Evolutionary conservation across 1,140 invertebrate genomes (phyloP), one percentile per base, ranked within the genome.

Genomic region (Coenobita brevimanus): DNA sequence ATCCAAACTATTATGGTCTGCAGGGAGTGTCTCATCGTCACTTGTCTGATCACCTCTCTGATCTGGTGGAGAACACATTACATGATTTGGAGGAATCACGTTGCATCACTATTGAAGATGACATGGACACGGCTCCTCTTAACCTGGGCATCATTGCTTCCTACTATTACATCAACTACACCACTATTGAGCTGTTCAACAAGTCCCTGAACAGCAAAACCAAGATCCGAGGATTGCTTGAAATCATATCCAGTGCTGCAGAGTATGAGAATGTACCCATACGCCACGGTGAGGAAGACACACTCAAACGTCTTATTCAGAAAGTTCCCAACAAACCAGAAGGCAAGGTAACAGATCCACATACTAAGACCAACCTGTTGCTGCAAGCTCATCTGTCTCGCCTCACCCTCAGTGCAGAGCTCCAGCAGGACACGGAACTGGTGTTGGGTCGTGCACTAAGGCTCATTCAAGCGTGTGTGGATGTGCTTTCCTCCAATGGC

Each of bases 111-210:
- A 96, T 99, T 13, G 98, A 99, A 93, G 98, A 99, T 91, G 99
- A 99, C 89, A 98, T 99, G 95, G 98, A 99, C 92, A 97, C 97
- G 0, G 94, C 97, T 71, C 97, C 99, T 0, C 93, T 99, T 0
- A 99, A 99, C 94, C 93, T 99, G 92, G 99, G 99, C 88, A 99
- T 99, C 98, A 99, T 99, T 93, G 98, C 99, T 1, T 98, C 98
- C 0, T 99, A 99, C 92, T 99, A 99, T 92, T 99, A 99, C 92
- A 99, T 99, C 90, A 99, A 99, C 93, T 99, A 99, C 91, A 99
- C 98, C 0, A 99, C 99, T 0, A 99, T 99, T 89, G 98, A 99
- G 93, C 93, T 99, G 84, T 99, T 99, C 94, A 98, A 97, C 91
- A 94, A 99, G 90, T 99, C 98, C 1, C 93, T 99, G 4, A 99